Conservation (phyloP, 1,140 invertebrate genomes). For the Penaeus indicus region DNA sequence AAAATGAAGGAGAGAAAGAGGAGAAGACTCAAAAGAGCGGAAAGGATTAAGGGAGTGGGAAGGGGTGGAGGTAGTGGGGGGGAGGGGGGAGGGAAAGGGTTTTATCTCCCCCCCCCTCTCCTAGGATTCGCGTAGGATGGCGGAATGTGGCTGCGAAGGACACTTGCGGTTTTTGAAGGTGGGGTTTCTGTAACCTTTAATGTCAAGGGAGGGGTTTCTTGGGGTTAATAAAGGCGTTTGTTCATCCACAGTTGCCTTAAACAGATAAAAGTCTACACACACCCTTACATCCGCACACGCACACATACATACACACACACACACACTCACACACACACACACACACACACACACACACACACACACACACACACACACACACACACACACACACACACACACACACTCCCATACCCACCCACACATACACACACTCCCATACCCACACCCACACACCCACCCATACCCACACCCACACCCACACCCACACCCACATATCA, state of each 20-base stretch:
- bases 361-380: not conserved
- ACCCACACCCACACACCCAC: too few species aligned
- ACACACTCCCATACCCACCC: not conserved
- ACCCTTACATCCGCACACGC: not conserved
- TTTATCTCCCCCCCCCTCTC: too few species aligned
- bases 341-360: slow-evolving; percentile 7
- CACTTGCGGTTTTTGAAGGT: too few species aligned
- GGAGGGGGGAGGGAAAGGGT: not conserved
- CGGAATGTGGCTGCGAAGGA: too few species aligned
- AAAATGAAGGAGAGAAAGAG: not conserved
- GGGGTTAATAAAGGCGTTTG: too few species aligned
- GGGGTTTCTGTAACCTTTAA: too few species aligned
- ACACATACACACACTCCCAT: slow-evolving; percentile 21
- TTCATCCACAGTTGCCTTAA: too few species aligned
- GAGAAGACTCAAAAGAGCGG: not conserved
- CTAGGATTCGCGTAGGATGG: too few species aligned
- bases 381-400: not conserved
- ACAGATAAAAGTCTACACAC: too few species aligned
- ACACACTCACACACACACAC: too few species aligned
- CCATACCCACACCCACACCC: slow-evolving; percentile 5
- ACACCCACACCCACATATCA: not conserved
- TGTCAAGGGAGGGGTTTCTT: too few species aligned
- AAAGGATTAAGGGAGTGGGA: not conserved
- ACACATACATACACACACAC: slow-evolving; percentile 28
- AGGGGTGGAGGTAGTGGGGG: not conserved